Base-by-base conservation (phyloP, 2,113 vertebrate species). In the Odontophorus gujanensis region DNA sequence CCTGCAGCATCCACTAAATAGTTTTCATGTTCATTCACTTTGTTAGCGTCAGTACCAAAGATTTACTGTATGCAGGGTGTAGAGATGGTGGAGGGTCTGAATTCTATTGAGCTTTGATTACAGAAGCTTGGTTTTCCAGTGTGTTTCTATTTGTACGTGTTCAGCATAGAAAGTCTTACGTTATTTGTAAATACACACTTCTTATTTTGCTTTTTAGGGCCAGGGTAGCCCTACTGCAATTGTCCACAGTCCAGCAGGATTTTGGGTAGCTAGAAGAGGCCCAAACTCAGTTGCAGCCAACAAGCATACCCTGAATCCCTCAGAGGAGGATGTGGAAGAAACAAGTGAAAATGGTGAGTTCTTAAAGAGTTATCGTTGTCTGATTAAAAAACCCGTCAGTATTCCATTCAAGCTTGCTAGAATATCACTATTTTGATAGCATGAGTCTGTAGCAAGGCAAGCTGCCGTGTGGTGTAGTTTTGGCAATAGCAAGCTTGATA, bases 241-340 rank as follows among this genome's bases (percentile, higher is more conserved):
- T 92, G 96, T 98, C 66, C 97, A 97, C 47, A 74, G 95, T 69
- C 59, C 97, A 78, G 82, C 98, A 17, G 76, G 97, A 53, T 99
- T 98, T 86, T 98, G 98, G 98, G 94, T 98, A 45, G 38, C 96
- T 81, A 98, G 97, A 38, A 96, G 93, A 73, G 96, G 67, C 38
- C 96, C 95, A 68, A 96, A 72, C 62, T 74, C 98, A 25, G 81
- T 96, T 73, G 81, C 96, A 40, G 67, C 95, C 34, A 96, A 92
- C 62, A 98, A 98, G 92, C 97, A 97, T 53, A 71, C 93, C 19
- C 75, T 98, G 69, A 97, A 97, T 96, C 97, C 97, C 30, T 98
- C 97, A 11, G 98, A 98, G 87, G 98, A 98, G 62, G 98, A 98
- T 38, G 83, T 81, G 4, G 98, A 98, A 78, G 97, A 96, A 78